Evolutionary conservation across 1,140 invertebrate genomes (phyloP), one percentile per base, ranked within the genome.

Genomic region (Eriosoma lanigerum): DNA sequence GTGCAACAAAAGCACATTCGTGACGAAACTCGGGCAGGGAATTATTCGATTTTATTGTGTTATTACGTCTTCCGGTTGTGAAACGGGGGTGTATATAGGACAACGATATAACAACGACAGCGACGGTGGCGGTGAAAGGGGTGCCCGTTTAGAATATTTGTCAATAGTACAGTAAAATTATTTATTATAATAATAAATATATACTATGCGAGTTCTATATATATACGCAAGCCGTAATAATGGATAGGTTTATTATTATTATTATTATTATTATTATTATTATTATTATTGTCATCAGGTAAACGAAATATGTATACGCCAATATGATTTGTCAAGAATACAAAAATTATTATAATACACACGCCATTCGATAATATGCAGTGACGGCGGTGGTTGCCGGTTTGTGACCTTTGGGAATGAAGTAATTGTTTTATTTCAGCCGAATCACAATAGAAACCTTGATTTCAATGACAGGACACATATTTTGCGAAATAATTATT

Each of bases 21-120:
- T 78, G 75, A 78, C 75, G 75, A 78, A 78, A 78, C 44, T n/a
- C 15, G 44, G 38, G 75, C 75, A 60, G 19, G 75, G 56, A 62
- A 8, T 4, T 62, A 60, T 78, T 78, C 75, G 75, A 78, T 78
- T 78, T 78, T 78, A 78, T 78, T 78, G 75, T 78, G 54, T 62
- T n/a, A 48, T 46, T 46, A 60, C 75, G 56, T 78, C 75, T 78
- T 78, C 75, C 75, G 75, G 75, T 78, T 78, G 56, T 56, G 75
- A 62, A 60, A 62, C 75, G 56, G 21, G 75, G 56, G 44, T 17
- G 44, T 17, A 5, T 2, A 38, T 38, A 38, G 24, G 66, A 48
- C 66, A 44, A 19, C 4, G 44, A n/a, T n/a, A n/a, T n/a, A n/a
- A 8, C 38, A 12, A 17, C 12, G 3, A 17, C 10, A 50, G 19